These are phyloP conservation scores for Barypeithes pellucidus DNA, from an alignment of 2,888 invertebrate genomes.

Conservation along the genomic window DNA sequence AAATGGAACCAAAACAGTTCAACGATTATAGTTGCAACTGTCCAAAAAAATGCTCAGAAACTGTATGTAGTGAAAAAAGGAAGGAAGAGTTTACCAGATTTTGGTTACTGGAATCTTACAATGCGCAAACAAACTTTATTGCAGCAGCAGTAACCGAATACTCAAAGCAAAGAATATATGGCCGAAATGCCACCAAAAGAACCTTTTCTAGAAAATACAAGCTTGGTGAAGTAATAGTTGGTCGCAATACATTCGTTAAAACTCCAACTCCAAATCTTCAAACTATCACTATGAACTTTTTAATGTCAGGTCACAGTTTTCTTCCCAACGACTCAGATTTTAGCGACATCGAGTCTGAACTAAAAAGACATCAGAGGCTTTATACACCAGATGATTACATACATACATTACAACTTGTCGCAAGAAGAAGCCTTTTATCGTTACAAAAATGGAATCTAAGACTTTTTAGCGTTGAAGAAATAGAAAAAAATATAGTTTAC, in stretches of 20 bases:
- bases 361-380: constrained; percentile 34
- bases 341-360: constrained; percentile 35
- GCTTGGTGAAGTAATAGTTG: constrained; percentile 19
- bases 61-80: constrained; percentile 31
- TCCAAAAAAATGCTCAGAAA: constrained; percentile 29
- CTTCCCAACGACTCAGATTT: constrained; percentile 30
- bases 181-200: constrained; percentile 28
- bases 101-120: constrained; percentile 29
- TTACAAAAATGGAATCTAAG: too few species aligned
- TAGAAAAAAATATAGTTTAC: constrained; percentile 6
- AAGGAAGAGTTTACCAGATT: constrained; percentile 17
- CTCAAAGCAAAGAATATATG: constrained; percentile 28
- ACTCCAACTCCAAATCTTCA: constrained; percentile 22
- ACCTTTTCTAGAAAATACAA: constrained; percentile 23
- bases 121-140: constrained; percentile 32
- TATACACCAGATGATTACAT: constrained; percentile 18
- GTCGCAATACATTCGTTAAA: constrained; percentile 29
- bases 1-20: constrained; percentile 14
- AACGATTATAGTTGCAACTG: constrained; percentile 18
- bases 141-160: constrained; percentile 21
- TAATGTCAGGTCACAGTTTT: constrained; percentile 27
- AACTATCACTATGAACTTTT: constrained; percentile 29
- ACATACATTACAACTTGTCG: constrained; percentile 14
- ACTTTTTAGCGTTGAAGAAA: constrained; percentile 23
- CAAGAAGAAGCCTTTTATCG: constrained; percentile 43